These are phyloP conservation scores for Molossus alvarezi DNA, from an alignment of 2,797 vertebrate genomes.

Conservation along the genomic window DNA sequence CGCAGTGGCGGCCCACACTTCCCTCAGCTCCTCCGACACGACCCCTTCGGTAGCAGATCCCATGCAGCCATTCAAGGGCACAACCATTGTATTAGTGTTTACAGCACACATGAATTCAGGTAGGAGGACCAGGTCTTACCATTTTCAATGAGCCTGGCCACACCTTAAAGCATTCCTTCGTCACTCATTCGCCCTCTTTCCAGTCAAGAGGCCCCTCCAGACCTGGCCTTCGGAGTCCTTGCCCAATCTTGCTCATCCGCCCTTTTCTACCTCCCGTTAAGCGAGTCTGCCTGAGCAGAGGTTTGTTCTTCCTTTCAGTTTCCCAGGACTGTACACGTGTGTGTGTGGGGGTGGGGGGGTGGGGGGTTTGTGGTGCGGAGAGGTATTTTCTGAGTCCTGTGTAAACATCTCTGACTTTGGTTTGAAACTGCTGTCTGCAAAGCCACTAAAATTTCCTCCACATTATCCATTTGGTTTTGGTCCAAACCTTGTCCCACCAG, in stretches of 20 bases:
- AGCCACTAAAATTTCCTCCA: not conserved
- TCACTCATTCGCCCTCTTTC: not conserved
- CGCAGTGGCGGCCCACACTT: not conserved
- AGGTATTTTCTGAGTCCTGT: not conserved
- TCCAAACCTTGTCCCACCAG: not conserved
- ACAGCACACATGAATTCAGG: not conserved
- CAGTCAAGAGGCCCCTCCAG: not conserved
- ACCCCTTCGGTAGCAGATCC: not conserved
- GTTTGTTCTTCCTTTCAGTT: not conserved
- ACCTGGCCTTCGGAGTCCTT: not conserved
- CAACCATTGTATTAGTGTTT: not conserved
- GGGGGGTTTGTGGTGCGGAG: not conserved
- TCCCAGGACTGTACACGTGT: not conserved
- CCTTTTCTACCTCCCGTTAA: not conserved
- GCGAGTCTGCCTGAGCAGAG: not conserved
- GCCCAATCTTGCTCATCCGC: not conserved
- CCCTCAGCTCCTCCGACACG: not conserved
- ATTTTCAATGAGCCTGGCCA: not conserved
- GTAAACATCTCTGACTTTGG: not conserved
- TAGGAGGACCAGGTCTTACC: not conserved
- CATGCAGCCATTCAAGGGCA: not conserved
- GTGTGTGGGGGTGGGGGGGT: accelerated
- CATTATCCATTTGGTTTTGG: not conserved
- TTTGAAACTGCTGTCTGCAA: not conserved
- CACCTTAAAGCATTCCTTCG: not conserved